phyloP scores from a whole-genome alignment of 2,113 vertebrate species.

The Sakesphorus luctuosus region DNA sequence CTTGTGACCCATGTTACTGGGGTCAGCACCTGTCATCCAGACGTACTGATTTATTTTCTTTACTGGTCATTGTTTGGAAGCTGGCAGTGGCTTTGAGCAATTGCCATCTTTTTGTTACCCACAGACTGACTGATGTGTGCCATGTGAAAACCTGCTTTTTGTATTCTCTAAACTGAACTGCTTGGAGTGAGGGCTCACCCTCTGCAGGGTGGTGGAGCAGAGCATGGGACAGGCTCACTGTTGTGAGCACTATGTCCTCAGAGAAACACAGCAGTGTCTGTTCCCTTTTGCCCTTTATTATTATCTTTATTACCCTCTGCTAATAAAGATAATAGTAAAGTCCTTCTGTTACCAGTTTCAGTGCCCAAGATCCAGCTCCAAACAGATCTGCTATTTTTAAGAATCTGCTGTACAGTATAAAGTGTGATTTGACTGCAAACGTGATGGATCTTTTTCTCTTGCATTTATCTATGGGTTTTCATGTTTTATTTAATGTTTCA shows the following conservation, averaged over 20 bases:
- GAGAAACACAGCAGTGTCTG: not conserved
- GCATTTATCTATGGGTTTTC: not conserved
- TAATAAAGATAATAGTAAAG: no score
- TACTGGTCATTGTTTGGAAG: not conserved
- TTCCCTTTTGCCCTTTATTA: not conserved
- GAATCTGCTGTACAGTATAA: not conserved
- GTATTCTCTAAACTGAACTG: accelerated
- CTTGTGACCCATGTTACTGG: accelerated
- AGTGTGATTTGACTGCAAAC: not conserved
- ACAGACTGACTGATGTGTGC: not conserved
- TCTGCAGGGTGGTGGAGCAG: not conserved
- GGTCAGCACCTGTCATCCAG: not conserved
- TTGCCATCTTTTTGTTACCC: not conserved
- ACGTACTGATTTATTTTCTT: not conserved
- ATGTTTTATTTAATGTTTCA: not conserved
- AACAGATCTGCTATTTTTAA: not conserved
- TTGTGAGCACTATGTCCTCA: not conserved
- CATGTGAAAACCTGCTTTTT: not conserved
- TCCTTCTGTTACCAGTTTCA: not conserved
- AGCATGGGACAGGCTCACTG: accelerated
- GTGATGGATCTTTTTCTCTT: not conserved
- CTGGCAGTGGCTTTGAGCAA: not conserved
- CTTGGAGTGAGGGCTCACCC: not conserved
- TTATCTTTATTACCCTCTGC: not conserved
- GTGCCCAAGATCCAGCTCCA: not conserved